Conservation (phyloP, 2,888 invertebrate species). For the Aspidapion aeneum region DNA sequence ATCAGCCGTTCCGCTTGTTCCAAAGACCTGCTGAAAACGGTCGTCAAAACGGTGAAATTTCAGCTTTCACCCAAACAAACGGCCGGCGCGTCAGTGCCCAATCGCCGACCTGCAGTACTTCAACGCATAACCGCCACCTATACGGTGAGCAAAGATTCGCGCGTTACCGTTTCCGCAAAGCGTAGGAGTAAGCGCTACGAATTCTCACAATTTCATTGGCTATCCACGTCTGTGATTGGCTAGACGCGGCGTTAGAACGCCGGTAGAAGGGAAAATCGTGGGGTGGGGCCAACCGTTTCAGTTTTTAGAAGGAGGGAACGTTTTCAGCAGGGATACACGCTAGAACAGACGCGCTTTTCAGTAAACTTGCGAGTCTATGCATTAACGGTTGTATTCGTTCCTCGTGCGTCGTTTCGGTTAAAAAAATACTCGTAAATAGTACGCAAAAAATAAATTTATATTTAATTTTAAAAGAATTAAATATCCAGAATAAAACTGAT, state of each 20-base stretch:
- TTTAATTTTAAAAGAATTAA: no score
- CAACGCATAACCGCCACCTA: no score
- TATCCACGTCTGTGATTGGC: background rate
- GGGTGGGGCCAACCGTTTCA: background rate
- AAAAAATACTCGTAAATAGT: no score
- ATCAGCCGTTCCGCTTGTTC: no score
- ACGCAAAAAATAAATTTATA: no score
- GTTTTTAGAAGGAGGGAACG: background rate
- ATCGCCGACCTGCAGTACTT: no score
- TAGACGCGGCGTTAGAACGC: background rate
- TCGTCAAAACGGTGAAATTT: background rate
- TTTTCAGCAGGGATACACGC: background rate
- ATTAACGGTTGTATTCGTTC: background rate
- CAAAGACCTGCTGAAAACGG: background rate
- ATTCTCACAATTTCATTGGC: background rate
- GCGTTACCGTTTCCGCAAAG: background rate
- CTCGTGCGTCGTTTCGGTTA: no score
- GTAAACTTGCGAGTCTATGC: background rate
- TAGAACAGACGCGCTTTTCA: background rate
- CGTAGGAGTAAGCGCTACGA: background rate
- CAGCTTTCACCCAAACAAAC: background rate
- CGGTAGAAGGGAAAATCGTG: background rate
- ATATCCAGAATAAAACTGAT: no score
- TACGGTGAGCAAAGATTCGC: background rate
- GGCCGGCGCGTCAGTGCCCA: no score